Conservation (phyloP, 2,797 vertebrate genomes). For the Alcedo atthis region DNA sequence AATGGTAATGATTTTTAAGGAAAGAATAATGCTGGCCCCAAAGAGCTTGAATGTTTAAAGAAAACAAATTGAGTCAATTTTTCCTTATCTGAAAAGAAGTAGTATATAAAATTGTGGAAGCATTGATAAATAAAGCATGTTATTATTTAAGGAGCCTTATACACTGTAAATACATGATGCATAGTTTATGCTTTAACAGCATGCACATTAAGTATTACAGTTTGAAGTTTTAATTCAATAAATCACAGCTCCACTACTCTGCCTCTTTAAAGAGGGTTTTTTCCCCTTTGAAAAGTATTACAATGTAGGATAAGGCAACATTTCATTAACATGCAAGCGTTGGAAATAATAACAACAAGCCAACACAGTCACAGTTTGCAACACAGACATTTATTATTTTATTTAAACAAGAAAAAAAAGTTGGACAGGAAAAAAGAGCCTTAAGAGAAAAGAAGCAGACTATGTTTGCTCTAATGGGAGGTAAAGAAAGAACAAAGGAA, state of each 20-base stretch:
- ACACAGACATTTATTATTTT: slow-evolving; percentile 22
- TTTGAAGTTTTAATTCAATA: not conserved
- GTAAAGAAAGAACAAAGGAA: slow-evolving; percentile 59
- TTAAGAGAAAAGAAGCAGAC: slow-evolving; percentile 10
- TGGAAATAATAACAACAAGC: slow-evolving; percentile 21
- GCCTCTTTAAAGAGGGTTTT: not conserved
- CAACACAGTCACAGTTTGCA: not conserved
- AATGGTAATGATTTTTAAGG: not conserved
- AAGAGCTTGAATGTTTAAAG: not conserved
- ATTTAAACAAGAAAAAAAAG: not conserved
- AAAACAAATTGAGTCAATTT: not conserved
- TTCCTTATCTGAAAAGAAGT: not conserved
- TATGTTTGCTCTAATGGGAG: slow-evolving; percentile 49
- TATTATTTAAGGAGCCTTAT: not conserved
- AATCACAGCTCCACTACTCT: not conserved
- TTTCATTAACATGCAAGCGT: slow-evolving; percentile 25
- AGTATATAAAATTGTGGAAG: not conserved
- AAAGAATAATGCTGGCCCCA: not conserved
- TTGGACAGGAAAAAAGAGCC: not conserved
- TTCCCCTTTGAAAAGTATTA: not conserved
- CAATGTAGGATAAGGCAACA: not conserved
- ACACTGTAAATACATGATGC: not conserved
- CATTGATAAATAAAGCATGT: not conserved
- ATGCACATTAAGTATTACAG: not conserved
- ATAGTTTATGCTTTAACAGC: not conserved